Percentiles rank a stretch among this genome's conserved stretches.
Evolutionary conservation across 2,888 invertebrate genomes (phyloP).

Genomic region (Andrena bucephala): DNA sequence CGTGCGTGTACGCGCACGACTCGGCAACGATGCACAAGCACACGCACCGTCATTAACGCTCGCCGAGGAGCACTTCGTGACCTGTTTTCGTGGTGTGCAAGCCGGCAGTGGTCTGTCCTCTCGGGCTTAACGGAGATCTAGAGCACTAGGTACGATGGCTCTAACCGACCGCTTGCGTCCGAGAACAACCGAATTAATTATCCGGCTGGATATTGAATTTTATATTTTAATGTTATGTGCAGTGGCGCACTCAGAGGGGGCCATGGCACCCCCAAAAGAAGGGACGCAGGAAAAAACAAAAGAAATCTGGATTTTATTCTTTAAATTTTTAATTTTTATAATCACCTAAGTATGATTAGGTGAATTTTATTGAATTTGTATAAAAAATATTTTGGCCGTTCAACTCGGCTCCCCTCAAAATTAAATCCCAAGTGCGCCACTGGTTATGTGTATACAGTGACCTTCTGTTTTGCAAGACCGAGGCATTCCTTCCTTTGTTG

Average conservation of each 20-base stretch:
- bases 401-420: too few relatives aligned
- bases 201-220: conserved; percentile 42
- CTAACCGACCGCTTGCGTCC: conserved; percentile 12
- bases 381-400: too few relatives aligned
- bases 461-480: not conserved
- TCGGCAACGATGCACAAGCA: not conserved
- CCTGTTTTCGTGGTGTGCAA: conserved; percentile 58
- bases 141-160: conserved; percentile 54
- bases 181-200: conserved; percentile 40
- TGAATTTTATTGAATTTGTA: too few relatives aligned
- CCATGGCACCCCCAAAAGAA: too few relatives aligned
- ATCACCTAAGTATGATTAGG: too few relatives aligned
- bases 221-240: conserved; percentile 4
- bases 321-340: too few relatives aligned
- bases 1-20: conserved; percentile 31
- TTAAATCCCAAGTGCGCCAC: too few relatives aligned
- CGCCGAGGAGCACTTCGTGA: conserved; percentile 62
- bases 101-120: conserved; percentile 31
- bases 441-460: not conserved
- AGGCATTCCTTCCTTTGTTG: not conserved
- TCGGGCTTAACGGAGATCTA: conserved; percentile 45
- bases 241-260: too few relatives aligned
- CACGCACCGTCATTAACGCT: conserved; percentile 62
- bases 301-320: too few relatives aligned
- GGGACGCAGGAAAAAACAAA: too few relatives aligned